phyloP scores from a whole-genome alignment of 2,797 vertebrate species.

The Schizopygopsis pylzovi region DNA sequence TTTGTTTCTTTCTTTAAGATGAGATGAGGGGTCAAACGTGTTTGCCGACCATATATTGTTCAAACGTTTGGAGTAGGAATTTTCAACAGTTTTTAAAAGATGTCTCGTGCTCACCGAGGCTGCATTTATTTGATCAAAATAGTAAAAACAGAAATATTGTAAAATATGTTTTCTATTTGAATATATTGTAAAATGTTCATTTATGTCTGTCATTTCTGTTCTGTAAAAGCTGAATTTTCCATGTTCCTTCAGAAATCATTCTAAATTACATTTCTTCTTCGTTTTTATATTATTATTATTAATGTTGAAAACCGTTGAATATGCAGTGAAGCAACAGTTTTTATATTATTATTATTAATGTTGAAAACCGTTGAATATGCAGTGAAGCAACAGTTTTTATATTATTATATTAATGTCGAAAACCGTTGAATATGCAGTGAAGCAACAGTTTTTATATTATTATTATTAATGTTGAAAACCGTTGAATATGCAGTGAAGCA shows the following conservation, averaged over 20 bases:
- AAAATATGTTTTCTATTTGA: not conserved
- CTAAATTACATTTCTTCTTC: not conserved
- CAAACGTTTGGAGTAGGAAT: not conserved
- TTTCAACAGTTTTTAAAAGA: not conserved
- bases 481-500: no score
- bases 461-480: no score
- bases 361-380: no score
- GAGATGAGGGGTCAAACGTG: not conserved
- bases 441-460: no score
- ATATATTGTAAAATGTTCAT: not conserved
- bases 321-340: no score
- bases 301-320: not conserved
- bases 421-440: no score
- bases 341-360: no score
- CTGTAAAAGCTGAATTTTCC: not conserved
- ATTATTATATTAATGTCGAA: no score
- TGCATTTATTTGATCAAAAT: conserved; percentile 3
- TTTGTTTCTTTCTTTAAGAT: not conserved
- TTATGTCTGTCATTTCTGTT: not conserved
- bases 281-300: not conserved
- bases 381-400: no score
- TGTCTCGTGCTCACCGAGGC: not conserved
- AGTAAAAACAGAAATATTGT: not conserved
- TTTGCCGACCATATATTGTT: not conserved
- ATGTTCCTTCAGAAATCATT: not conserved